phyloP scores from a whole-genome alignment of 2,113 vertebrate genomes.

The Apeltes quadracus region DNA sequence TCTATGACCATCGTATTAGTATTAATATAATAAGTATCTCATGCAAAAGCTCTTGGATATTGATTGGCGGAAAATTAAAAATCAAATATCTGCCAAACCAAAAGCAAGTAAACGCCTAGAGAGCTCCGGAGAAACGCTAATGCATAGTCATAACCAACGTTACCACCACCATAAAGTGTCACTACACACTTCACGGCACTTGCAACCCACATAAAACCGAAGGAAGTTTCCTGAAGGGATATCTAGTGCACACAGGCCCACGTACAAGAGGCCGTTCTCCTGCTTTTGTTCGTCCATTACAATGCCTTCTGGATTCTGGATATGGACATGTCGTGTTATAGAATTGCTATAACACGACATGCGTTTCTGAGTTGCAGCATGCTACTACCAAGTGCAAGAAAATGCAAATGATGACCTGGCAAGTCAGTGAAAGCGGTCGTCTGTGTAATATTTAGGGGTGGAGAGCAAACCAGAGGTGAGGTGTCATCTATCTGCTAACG shows the following conservation, averaged over 20 bases:
- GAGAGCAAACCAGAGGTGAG: conserved; percentile 45
- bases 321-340: too few species aligned
- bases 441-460: not conserved
- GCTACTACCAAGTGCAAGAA: not conserved
- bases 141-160: conserved; percentile 34
- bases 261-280: conserved; percentile 5
- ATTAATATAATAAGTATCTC: not conserved
- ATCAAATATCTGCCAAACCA: not conserved
- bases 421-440: not conserved
- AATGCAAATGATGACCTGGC: not conserved
- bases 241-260: conserved; percentile 34
- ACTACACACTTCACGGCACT: conserved; percentile 15
- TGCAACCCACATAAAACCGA: conserved; percentile 38
- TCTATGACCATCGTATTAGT: not conserved
- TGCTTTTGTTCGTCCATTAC: conserved; percentile 26
- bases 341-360: not conserved
- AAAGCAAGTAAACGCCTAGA: not conserved
- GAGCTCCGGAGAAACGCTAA: conserved; percentile 33
- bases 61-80: not conserved
- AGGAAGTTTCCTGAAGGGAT: conserved; percentile 62
- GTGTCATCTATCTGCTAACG: conserved; percentile 31
- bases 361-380: not conserved
- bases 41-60: not conserved
- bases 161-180: conserved; percentile 41
- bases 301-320: conserved; percentile 14